Base-by-base conservation (phyloP, 2,113 vertebrate species). In the Centropus bengalensis region DNA sequence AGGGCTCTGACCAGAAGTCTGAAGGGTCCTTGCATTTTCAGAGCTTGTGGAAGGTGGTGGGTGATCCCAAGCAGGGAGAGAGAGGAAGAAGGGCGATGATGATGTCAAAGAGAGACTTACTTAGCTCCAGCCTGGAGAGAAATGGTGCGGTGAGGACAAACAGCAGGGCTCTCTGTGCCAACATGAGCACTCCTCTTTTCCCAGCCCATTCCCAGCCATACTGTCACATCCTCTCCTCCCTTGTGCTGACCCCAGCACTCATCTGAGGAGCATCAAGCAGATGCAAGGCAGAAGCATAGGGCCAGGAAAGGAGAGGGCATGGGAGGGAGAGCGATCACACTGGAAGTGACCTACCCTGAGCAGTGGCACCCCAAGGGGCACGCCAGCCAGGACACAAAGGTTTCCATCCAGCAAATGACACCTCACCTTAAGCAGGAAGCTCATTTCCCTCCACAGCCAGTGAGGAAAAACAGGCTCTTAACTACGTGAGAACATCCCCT, bases 331-430 rank as follows among this genome's bases (percentile, higher is more conserved):
- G n/a, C 0, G 0, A 15, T 77, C 24, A 7, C 8, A 3, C 42
- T 86, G 68, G n/a, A 55, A 70, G 63, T 83, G 82, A 23, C 17
- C 55, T 91, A 59, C 68, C 80, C 86, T 30, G 59, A 85, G 71
- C 3, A 1, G 42, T 55, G 58, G 67, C 92, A 93, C 51, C 7
- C 1, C 69, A 77, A 67, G 67, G 67, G 91, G 55, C 85, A 32
- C 63, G 49, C 40, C 70, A 93, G 78, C 36, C 0, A 1, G 85
- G 85, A 82, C 82, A 64, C 88, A 96, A 74, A 94, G 90, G 88
- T 88, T 96, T 91, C 92, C 76, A 82, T 62, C 71, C 95, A 95
- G 94, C 84, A 77, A 80, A 83, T 93, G 94, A 94, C 95, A 94
- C 79, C 92, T 94, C 92, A 90, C 90, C 96, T 91, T 77, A 58